Base-by-base conservation (phyloP, 2,888 invertebrate species). In the Drosophila kanekoi region DNA sequence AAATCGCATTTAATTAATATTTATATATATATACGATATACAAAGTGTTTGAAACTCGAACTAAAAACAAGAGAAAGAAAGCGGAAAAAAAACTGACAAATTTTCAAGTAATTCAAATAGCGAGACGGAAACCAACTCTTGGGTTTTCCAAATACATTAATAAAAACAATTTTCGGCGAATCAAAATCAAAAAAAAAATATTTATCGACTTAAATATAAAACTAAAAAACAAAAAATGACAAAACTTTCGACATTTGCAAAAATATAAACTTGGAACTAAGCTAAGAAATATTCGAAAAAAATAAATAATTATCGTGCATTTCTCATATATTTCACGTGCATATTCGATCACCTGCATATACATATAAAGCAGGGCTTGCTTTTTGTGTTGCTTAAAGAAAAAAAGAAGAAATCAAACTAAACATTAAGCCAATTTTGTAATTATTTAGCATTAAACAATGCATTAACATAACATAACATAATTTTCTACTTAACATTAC, bases 401-500 rank as follows among this genome's bases (percentile, higher is more conserved):
- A 52, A n/a, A 35, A 20, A n/a, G 16, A 48, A 51, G 1, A 5
- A 8, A 52, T 20, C 48, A 20, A n/a, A 35, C 5, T 63, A 58
- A 51, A 71, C 61, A 47, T 66, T 58, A 81, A 66, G 61, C 66
- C 45, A 67, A 76, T 56, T 82, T 86, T 73, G 77, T 79, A 73
- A 83, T 86, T 71, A 74, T 76, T 81, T 85, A 82, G 74, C 81
- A 67, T 80, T 37, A 44, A 66, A 44, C 77, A 28, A 66, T 72
- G 57, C 81, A 80, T 73, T 61, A 62, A 77, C 70, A 70, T 66
- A 76, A 77, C 70, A 70, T 66, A 76, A 58, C n/a, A 57, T 53
- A 86, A 86, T 86, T 83, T 83, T 83, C 71, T 83, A 83, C 84
- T 74, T 83, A 82, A 86, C 64, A 77, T 88, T 69, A 82, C 81